These are phyloP conservation scores for Acanthoscelides obtectus DNA, from an alignment of 2,888 invertebrate genomes.

Conservation along the genomic window DNA sequence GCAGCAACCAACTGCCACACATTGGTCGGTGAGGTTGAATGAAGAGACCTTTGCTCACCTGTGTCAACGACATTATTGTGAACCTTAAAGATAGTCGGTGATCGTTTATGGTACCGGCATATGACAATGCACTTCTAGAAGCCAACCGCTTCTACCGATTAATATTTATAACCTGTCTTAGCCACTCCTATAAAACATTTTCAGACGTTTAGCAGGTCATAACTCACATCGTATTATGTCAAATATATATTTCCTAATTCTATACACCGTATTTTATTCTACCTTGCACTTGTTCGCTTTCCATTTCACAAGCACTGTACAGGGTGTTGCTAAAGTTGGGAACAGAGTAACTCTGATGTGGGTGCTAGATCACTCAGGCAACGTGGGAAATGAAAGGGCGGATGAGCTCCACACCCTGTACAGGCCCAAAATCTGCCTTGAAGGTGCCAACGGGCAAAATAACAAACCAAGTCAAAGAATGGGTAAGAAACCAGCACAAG, in stretches of 20 bases:
- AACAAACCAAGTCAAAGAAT: no score
- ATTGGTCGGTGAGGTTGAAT: neutral
- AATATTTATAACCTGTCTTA: neutral
- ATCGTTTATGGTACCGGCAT: neutral
- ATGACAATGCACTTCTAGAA: neutral
- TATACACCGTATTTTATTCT: neutral
- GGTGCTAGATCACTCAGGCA: no score
- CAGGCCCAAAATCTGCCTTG: no score
- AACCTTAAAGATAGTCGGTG: neutral
- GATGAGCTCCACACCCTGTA: no score
- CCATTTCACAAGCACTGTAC: neutral
- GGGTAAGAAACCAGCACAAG: no score
- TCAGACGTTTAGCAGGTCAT: neutral
- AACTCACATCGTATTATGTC: conserved; percentile 2
- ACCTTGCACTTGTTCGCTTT: neutral
- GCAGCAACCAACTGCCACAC: neutral
- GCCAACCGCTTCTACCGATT: neutral
- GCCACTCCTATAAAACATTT: neutral
- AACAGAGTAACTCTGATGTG: no score
- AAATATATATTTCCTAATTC: neutral
- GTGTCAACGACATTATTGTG: neutral
- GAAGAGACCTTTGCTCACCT: neutral
- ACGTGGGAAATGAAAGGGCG: no score
- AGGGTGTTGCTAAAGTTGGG: no score
- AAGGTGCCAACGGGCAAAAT: no score